Evolutionary conservation across 2,113 vertebrate genomes (phyloP), one percentile per base, ranked within the genome.

Genomic region (Silurus glanis): DNA sequence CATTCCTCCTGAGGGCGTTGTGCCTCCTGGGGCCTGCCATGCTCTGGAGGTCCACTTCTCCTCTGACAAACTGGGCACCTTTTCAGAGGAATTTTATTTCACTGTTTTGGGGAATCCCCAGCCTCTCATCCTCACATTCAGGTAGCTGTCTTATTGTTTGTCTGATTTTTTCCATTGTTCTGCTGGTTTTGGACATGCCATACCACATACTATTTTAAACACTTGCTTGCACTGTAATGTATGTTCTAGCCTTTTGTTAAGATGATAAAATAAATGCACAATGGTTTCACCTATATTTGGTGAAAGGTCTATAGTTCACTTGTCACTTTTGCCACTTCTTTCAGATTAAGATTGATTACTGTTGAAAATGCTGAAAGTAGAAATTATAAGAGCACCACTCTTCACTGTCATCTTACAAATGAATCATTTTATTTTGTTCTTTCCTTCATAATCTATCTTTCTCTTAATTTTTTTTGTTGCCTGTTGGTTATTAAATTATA

Each of bases 31-130:
- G 0, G 91, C 83, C 62, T 85, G 90, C 79, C 96, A 96, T 85
- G 90, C 89, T 69, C 75, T 97, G 21, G 90, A 91, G 72, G 94
- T 98, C 86, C 92, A 90, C 83, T 98, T 98, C 92, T 85, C 83
- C 23, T 94, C 95, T 89, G 2, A 53, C 78, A 83, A 92, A 47
- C 75, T 97, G 85, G 98, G 96, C 17, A 51, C 59, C 3, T 97
- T 98, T 78, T 92, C 83, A 0, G 96, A 98, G 86, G 92, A 96
- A 51, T 94, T 98, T 83, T 85, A 90, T n/a, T 91, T 99, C 51
- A 80, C 0, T 49, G 94, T 97, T 80, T 89, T 80, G 1, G 95
- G 94, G 62, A 92, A 93, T 53, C 93, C 94, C 0, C 79, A 92
- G 21, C 94, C 91, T 66, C 91, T 93, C 16, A 92, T 45, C 67